A percentile compares a stretch with the other conserved stretches of the same genome.
These are phyloP conservation scores for Aphrocallistes beatrix DNA, from an alignment of 37 sponge, comb jelly and placozoan genomes.

Conservation along the genomic window DNA sequence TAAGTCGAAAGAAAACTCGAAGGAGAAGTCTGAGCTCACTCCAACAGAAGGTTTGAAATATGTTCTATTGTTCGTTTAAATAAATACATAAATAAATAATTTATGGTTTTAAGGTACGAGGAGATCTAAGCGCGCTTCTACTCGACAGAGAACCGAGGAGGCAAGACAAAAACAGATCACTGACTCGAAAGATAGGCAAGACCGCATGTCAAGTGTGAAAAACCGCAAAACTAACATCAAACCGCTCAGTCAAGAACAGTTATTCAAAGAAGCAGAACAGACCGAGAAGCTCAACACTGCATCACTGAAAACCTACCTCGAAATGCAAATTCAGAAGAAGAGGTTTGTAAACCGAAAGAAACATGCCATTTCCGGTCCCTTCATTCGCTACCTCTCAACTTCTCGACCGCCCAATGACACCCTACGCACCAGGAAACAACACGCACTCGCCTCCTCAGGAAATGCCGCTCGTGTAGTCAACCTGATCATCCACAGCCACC, in stretches of 20 bases:
- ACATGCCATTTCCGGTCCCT: constrained; percentile 42
- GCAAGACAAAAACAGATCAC: neutral
- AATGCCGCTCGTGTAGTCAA: neutral
- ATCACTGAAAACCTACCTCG: constrained; percentile 67
- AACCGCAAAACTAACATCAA: neutral
- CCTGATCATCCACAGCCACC: neutral
- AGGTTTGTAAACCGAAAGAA: constrained; percentile 49
- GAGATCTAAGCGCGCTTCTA: neutral
- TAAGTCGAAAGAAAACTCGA: neutral
- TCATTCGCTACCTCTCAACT: constrained; percentile 64
- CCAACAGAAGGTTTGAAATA: neutral
- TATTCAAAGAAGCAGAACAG: constrained; percentile 73
- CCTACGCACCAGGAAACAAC: neutral
- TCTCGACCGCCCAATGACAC: constrained; percentile 42
- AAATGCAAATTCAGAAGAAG: constrained; percentile 76
- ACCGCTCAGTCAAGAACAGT: constrained; percentile 71
- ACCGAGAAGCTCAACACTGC: constrained; percentile 86
- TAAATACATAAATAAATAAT: neutral
- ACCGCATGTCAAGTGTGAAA: neutral
- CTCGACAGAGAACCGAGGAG: neutral
- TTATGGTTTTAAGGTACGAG: neutral
- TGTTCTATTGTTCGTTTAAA: neutral
- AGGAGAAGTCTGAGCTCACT: neutral
- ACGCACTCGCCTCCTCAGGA: neutral
- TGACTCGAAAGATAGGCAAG: neutral